Evolutionary conservation across 2,888 invertebrate genomes (phyloP).

Genomic region (Ischnura elegans): DNA sequence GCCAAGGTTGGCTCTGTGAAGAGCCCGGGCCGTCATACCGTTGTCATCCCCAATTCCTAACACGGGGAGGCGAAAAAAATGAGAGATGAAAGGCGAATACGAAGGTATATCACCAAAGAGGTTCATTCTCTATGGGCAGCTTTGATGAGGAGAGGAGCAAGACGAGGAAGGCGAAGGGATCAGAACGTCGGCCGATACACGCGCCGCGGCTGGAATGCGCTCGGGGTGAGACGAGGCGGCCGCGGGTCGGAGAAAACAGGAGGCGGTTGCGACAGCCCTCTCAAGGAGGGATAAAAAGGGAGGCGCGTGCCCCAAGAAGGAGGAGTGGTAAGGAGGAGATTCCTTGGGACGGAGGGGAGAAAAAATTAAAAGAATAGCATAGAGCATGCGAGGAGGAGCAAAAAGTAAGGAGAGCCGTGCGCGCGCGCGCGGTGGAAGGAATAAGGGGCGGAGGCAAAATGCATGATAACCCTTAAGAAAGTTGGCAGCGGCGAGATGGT

Average conservation of each 20-base stretch:
- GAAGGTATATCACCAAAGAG: background rate
- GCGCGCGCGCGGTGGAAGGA: background rate
- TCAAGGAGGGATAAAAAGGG: background rate
- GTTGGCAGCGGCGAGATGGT: conserved; percentile 19
- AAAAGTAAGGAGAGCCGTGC: background rate
- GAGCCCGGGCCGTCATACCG: background rate
- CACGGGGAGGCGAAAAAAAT: background rate
- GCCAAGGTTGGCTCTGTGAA: too few species aligned
- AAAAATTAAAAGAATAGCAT: conserved; percentile 14
- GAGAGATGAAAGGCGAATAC: background rate
- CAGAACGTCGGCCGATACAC: background rate
- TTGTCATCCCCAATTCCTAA: background rate
- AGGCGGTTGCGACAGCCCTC: conserved; percentile 51
- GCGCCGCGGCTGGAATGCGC: conserved; percentile 15
- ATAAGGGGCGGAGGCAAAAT: conserved; percentile 24
- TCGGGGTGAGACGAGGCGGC: background rate
- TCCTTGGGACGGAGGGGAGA: background rate
- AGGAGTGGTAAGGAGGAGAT: background rate
- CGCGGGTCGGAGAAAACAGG: background rate
- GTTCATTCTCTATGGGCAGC: background rate
- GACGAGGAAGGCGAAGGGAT: background rate
- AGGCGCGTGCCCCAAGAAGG: conserved; percentile 16
- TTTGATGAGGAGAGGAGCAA: background rate
- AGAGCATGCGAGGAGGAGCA: background rate
- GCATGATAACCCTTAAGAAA: conserved; percentile 47